Evolutionary conservation across 2,888 invertebrate species (phyloP), one percentile per base, ranked within the genome.

Genomic region (Eledone cirrhosa): DNA sequence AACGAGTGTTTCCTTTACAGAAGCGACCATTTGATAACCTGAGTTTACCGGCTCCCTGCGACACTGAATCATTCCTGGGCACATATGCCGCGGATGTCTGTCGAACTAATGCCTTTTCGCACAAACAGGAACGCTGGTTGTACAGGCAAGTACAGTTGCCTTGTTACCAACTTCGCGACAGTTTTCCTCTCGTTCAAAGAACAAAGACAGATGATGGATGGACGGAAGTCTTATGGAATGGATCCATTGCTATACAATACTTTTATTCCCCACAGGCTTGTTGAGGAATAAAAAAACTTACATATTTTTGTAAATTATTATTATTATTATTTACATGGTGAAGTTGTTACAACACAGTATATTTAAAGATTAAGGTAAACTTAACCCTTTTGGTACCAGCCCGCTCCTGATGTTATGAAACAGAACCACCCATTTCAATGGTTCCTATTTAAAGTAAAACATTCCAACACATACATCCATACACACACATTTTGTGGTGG

Each of bases 21-120:
- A 78, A 78, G 8, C 82, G 81, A 24, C 83, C 82, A 14, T 84
- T 82, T 77, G 84, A 81, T 1, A 81, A 81, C n/a, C 80, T 79
- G 1, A 65, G 78, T 33, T 80, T 83, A 24, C 83, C 83, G 19
- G 84, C 80, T 29, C 84, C 84, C 29, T 82, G 81, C 47, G 80
- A 83, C 48, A 47, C 47, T 2, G 19, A 33, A 1, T 29, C 14
- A 8, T 75, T 75, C 47, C 75, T 75, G n/a, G 27, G 75, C 14
- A 48, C 33, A 33, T 75, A 75, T 75, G 75, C 47, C 13, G 8
- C 48, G 7, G 75, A 75, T 19, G 16, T 75, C 13, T 75, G 75
- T 13, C 13, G 27, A 47, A 48, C 75, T 14, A 75, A 48, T 48
- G 33, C 75, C 2, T 75, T 48, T n/a, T 75, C 48, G 48, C 75